Evolutionary conservation across 2,888 invertebrate species (phyloP).

Genomic region (Heteromyza rotundicornis): DNA sequence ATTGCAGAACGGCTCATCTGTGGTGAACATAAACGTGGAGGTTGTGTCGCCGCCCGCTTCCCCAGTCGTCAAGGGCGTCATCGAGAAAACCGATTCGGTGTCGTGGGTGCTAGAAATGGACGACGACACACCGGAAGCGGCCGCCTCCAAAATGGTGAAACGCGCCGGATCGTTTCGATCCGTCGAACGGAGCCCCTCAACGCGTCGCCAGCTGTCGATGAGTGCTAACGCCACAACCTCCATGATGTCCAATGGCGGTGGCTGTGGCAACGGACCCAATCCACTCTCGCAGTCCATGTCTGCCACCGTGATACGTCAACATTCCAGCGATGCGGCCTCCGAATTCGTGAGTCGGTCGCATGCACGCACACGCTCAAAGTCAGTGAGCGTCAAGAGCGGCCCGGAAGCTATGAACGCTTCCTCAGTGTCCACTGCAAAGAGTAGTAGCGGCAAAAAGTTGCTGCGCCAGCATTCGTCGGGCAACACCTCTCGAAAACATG

Average conservation of each 20-base stretch:
- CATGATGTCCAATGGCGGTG: slow-evolving; percentile 23
- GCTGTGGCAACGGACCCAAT: slow-evolving; percentile 55
- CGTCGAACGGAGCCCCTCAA: slow-evolving; percentile 55
- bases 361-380: slow-evolving; percentile 63
- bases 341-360: slow-evolving; percentile 47
- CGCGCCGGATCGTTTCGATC: slow-evolving; percentile 71
- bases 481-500: slow-evolving; percentile 31
- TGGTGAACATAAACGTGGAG: slow-evolving; percentile 28
- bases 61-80: slow-evolving; percentile 81
- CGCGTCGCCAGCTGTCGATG: slow-evolving; percentile 60
- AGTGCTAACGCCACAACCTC: slow-evolving; percentile 35
- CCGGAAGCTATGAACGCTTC: slow-evolving; percentile 26
- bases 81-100: slow-evolving; percentile 85
- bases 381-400: slow-evolving; percentile 57
- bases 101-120: slow-evolving; percentile 85
- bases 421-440: slow-evolving; percentile 5
- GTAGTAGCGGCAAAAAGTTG: slow-evolving; percentile 30
- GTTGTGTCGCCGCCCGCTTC: slow-evolving; percentile 68
- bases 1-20: slow-evolving; percentile 26
- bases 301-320: slow-evolving; percentile 62
- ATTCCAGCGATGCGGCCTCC: slow-evolving; percentile 50
- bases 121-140: slow-evolving; percentile 74
- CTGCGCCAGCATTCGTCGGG: slow-evolving; percentile 38
- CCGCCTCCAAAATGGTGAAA: slow-evolving; percentile 74
- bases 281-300: slow-evolving; percentile 65